Evolutionary conservation across 2,113 vertebrate genomes (phyloP).

Genomic region (Hippocampus barbouri): DNA sequence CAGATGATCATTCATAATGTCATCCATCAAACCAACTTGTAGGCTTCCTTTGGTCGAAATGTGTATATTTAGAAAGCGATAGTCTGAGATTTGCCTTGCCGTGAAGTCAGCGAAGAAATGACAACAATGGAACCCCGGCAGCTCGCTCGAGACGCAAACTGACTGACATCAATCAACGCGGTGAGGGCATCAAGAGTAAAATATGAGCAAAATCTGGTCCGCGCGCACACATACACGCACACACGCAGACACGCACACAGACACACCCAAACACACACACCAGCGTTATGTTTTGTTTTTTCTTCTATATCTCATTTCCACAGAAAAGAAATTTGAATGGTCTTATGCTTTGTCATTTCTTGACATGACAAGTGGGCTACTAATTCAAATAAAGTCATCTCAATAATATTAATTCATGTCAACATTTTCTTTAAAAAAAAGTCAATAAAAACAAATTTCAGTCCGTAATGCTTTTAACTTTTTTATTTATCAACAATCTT

Average conservation of each 20-base stretch:
- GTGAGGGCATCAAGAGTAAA: neutral
- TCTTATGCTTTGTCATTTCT: too few relatives aligned
- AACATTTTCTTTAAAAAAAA: too few relatives aligned
- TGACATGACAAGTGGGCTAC: too few relatives aligned
- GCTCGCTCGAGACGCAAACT: constrained; percentile 13
- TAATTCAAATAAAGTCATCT: too few relatives aligned
- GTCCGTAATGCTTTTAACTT: too few relatives aligned
- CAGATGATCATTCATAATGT: neutral
- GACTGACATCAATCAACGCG: neutral
- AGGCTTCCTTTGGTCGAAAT: neutral
- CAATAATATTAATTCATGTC: too few relatives aligned
- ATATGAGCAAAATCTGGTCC: neutral
- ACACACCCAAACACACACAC: too few relatives aligned
- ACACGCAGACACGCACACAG: too few relatives aligned
- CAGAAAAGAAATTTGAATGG: neutral
- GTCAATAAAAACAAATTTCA: too few relatives aligned
- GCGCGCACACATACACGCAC: neutral
- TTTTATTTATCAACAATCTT: too few relatives aligned
- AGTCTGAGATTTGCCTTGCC: constrained; percentile 14
- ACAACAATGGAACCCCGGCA: constrained; percentile 10
- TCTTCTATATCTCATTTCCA: neutral
- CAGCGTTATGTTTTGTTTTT: neutral
- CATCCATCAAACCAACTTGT: neutral
- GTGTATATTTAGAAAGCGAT: constrained; percentile 12
- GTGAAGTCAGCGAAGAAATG: constrained; percentile 20